A percentile compares a stretch with the other conserved stretches of the same genome.
Evolutionary conservation across 2,888 invertebrate genomes (phyloP).

Genomic region (Leptopilina syphax): DNA sequence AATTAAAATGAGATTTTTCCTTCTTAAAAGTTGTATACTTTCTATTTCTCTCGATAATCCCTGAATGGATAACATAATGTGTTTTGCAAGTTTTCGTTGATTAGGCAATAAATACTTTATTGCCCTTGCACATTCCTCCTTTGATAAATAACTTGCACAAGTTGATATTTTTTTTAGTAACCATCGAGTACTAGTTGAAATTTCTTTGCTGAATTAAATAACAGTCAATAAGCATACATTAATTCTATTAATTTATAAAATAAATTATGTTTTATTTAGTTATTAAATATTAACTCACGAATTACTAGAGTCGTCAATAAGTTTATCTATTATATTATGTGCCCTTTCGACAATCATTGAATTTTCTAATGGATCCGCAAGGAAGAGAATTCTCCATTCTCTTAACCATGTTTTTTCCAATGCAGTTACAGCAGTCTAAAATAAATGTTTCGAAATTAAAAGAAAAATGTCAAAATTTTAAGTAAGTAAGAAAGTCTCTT

Average conservation of each 20-base stretch:
- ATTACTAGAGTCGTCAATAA: constrained; percentile 73
- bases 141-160: constrained; percentile 71
- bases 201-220: constrained; percentile 53
- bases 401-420: constrained; percentile 82
- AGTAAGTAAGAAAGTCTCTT: background rate
- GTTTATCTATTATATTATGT: constrained; percentile 77
- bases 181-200: constrained; percentile 70
- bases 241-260: too few species aligned
- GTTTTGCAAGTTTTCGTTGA: constrained; percentile 66
- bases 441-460: background rate
- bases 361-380: constrained; percentile 80
- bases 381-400: constrained; percentile 81
- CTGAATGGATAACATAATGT: constrained; percentile 69
- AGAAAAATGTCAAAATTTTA: constrained; percentile 33
- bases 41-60: constrained; percentile 60
- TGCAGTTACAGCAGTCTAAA: constrained; percentile 80
- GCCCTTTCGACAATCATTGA: constrained; percentile 76
- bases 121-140: constrained; percentile 75
- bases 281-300: constrained; percentile 52
- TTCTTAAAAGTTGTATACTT: constrained; percentile 76
- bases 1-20: constrained; percentile 82
- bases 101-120: constrained; percentile 73
- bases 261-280: too few species aligned
- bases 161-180: constrained; percentile 76
- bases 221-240: background rate